Conservation (phyloP, 92 coral and sea anemone species). For the Bergia puertoricense region DNA sequence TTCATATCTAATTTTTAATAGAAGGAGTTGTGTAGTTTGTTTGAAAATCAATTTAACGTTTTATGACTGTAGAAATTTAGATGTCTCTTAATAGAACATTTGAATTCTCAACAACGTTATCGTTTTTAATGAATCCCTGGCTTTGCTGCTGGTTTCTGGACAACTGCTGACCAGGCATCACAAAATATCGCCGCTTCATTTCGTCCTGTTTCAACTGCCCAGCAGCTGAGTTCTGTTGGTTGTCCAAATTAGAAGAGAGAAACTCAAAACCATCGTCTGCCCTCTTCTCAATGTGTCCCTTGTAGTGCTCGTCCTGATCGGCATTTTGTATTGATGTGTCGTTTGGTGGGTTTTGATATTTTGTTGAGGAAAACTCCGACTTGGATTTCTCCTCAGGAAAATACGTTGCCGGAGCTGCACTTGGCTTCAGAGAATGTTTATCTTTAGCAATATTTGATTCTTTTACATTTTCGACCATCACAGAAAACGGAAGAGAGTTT, state of each 20-base stretch:
- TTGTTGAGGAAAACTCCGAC: neutral
- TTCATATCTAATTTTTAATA: too few relatives aligned
- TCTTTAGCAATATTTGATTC: neutral
- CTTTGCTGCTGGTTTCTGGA: neutral
- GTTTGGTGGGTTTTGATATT: neutral
- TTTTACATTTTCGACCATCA: constrained; percentile 12
- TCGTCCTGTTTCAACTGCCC: too few relatives aligned
- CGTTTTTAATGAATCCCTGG: neutral
- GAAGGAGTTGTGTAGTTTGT: neutral
- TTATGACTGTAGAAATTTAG: neutral
- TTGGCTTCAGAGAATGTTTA: neutral
- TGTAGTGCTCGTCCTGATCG: neutral
- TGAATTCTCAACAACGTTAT: neutral
- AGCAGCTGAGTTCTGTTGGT: neutral
- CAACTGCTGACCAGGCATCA: constrained; percentile 16
- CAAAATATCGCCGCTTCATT: neutral
- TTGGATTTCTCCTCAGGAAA: neutral
- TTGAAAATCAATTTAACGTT: too few relatives aligned
- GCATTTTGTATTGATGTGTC: neutral
- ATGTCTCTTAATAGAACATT: neutral
- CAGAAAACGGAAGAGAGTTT: neutral
- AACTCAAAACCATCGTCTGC: neutral
- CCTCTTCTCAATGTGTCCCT: neutral
- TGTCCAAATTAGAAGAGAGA: neutral
- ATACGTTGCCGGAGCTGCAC: neutral